phyloP scores from a whole-genome alignment of 2,797 vertebrate species.

The Prunella strophiata region DNA sequence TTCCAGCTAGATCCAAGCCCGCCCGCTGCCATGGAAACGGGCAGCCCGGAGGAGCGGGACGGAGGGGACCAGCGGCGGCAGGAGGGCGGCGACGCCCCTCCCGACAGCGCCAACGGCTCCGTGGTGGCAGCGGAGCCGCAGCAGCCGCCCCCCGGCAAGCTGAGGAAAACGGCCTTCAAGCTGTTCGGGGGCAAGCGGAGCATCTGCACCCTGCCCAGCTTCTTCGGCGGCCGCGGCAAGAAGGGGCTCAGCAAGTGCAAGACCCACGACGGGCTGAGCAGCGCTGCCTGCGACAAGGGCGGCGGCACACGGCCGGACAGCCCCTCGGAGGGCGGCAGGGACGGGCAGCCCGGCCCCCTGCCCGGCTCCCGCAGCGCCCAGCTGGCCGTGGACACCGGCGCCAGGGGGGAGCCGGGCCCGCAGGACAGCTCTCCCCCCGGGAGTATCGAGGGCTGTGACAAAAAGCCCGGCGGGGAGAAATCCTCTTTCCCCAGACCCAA shows the following conservation, averaged over 20 bases:
- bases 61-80: constrained; percentile 12
- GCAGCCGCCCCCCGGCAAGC: constrained; percentile 82
- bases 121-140: not conserved
- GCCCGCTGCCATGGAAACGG: constrained; percentile 80
- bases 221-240: constrained; percentile 88
- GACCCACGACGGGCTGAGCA: constrained; percentile 89
- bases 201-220: constrained; percentile 93
- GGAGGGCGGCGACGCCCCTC: not conserved
- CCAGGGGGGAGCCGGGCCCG: constrained; percentile 29
- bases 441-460: constrained; percentile 69
- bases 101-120: not conserved
- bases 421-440: constrained; percentile 41
- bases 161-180: constrained; percentile 90
- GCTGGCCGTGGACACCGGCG: constrained; percentile 63
- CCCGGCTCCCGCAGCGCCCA: constrained; percentile 77
- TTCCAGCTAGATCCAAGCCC: constrained; percentile 29
- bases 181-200: constrained; percentile 92
- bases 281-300: constrained; percentile 75
- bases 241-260: constrained; percentile 90
- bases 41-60: constrained; percentile 66
- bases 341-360: constrained; percentile 69
- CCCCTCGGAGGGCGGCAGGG: constrained; percentile 71
- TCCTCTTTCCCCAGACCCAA: constrained; percentile 84
- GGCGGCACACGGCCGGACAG: constrained; percentile 28
- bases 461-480: constrained; percentile 76